Conservation (phyloP, 2,888 invertebrate species). For the Augiades crinisus region DNA sequence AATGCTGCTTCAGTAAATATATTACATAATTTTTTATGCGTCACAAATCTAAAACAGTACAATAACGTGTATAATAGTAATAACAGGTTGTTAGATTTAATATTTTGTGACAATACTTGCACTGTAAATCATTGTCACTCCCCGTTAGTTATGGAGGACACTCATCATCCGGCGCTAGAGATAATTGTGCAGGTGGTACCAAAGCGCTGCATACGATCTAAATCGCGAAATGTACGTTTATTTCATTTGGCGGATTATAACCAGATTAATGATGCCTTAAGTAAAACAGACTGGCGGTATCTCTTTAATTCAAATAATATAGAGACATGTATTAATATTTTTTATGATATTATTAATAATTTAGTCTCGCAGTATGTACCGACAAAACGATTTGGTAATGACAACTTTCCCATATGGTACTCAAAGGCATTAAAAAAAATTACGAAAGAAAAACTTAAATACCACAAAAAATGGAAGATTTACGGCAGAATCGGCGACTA, state of each 20-base stretch:
- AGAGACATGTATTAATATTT: neutral
- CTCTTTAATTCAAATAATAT: neutral
- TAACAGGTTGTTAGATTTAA: neutral
- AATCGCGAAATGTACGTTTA: neutral
- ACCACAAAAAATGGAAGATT: slow-evolving; percentile 10
- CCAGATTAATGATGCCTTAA: neutral
- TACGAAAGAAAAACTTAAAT: slow-evolving; percentile 4
- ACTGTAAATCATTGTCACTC: neutral
- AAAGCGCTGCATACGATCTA: neutral
- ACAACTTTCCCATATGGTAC: neutral
- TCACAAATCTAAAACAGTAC: neutral
- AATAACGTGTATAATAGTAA: neutral
- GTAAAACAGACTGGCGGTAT: neutral
- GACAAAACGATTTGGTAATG: neutral
- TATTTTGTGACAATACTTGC: neutral
- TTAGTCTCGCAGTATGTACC: neutral
- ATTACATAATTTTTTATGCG: slow-evolving; percentile 2
- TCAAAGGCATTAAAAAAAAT: slow-evolving; percentile 10
- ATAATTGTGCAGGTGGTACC: neutral
- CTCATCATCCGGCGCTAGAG: neutral
- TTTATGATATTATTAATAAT: slow-evolving; percentile 3
- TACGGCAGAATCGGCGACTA: neutral
- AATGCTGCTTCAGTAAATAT: neutral
- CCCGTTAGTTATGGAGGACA: neutral
- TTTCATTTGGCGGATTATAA: slow-evolving; percentile 1